Conservation (phyloP, 2,113 vertebrate species). For the Raphicerus campestris region DNA sequence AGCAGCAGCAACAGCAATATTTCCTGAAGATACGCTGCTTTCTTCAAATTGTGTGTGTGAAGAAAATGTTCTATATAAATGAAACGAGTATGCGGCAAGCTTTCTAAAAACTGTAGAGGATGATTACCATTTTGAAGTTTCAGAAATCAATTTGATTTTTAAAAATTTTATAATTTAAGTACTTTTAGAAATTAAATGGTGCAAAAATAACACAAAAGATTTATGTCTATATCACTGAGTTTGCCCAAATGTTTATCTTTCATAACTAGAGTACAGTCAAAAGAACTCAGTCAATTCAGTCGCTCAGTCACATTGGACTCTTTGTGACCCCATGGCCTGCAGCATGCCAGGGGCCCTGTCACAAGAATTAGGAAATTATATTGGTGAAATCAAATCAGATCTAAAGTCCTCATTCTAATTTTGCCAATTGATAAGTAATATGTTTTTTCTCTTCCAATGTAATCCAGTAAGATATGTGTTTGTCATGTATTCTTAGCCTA, state of each 20-base stretch:
- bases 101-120: neutral
- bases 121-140: neutral
- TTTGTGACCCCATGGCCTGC: neutral
- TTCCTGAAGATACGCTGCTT: neutral
- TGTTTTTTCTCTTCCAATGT: neutral
- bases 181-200: neutral
- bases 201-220: neutral
- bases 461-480: neutral
- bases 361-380: neutral
- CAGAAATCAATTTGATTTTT: neutral
- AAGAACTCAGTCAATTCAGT: neutral
- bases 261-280: neutral
- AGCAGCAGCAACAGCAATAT: neutral
- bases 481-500: neutral
- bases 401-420: neutral
- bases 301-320: rapidly evolving
- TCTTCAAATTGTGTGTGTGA: neutral
- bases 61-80: no score
- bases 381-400: neutral
- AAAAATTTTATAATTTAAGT: neutral
- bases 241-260: neutral
- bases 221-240: neutral
- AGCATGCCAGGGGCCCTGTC: neutral
- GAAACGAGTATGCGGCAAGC: neutral
- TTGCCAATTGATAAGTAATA: neutral